Conservation (phyloP, 2,888 invertebrate genomes). For the Apodemia duryi region DNA sequence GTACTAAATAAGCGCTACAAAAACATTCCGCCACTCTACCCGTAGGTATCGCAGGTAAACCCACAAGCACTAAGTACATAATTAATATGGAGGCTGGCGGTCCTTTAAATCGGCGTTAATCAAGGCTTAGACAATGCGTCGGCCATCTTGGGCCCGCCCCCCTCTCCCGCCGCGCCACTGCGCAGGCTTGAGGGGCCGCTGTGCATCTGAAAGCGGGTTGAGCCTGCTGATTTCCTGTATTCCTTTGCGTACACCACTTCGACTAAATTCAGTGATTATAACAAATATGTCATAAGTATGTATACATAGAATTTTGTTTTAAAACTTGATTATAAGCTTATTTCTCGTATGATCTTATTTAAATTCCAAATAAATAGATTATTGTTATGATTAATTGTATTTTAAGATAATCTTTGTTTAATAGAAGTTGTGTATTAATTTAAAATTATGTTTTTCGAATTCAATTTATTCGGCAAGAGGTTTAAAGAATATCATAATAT, state of each 20-base stretch:
- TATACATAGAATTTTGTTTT: too few species aligned
- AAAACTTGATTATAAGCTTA: too few species aligned
- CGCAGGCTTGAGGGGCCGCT: constrained; percentile 25
- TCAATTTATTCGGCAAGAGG: too few species aligned
- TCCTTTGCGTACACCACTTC: background rate
- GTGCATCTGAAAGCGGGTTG: constrained; percentile 22
- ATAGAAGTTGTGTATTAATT: too few species aligned
- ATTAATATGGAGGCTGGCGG: constrained; percentile 71
- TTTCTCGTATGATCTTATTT: too few species aligned
- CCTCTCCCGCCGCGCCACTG: constrained; percentile 36
- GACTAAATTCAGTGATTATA: background rate
- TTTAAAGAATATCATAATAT: too few species aligned
- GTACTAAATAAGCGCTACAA: constrained; percentile 5
- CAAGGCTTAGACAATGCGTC: constrained; percentile 72
- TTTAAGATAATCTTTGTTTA: too few species aligned
- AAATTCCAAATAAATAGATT: too few species aligned
- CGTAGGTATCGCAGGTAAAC: constrained; percentile 42
- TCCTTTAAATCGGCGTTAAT: constrained; percentile 69
- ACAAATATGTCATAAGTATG: too few species aligned
- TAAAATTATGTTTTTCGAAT: too few species aligned
- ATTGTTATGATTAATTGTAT: too few species aligned
- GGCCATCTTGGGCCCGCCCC: constrained; percentile 59
- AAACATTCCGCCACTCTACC: constrained; percentile 19
- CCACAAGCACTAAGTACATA: constrained; percentile 60
- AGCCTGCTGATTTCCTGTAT: constrained; percentile 25